Base-by-base conservation (phyloP, 2,797 vertebrate genomes). In the Leptoclinus maculatus region DNA sequence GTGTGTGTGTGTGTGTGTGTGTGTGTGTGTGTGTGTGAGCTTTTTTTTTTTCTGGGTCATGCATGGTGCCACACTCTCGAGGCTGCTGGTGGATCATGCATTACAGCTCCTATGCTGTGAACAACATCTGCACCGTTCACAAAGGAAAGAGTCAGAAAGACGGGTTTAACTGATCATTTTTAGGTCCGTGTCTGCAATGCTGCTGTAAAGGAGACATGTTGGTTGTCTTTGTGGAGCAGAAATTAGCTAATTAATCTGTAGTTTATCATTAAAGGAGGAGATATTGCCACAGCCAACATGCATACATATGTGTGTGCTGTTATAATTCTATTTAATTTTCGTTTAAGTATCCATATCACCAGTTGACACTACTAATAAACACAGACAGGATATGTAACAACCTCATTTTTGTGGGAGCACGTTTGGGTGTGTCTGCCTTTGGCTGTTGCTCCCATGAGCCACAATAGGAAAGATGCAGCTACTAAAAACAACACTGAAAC, bases 21-120 rank as follows among this genome's bases (percentile, higher is more conserved):
- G 43, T 27, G 43, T 27, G n/a, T n/a, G 47, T 84, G 80, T 88
- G 83, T 76, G 53, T 23, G 43, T 27, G 43, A n/a, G n/a, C n/a
- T 27, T 54, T 54, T 47, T 83, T 88, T 90, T 71, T 93, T 93
- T 94, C 89, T 94, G 91, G 92, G 92, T 93, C 90, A 93, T 90
- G 85, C 78, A 66, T 76, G 84, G 88, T 85, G 87, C 89, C 84
- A 58, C 77, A 78, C 88, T 89, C 86, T 83, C 27, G 67, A 76
- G 87, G 83, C 83, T 85, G 80, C 66, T 74, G 86, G 79, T 79
- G 74, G 79, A 88, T 86, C 3, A n/a, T 60, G 57, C 77, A 62
- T 70, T 71, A 77, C 79, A 78, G 71, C 79, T 83, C 67, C 74
- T 53, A 7, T 66, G 66, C 72, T 76, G 76, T 60, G 78, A 74